Evolutionary conservation across 2,888 invertebrate species (phyloP).

Genomic region (Choreutis nemorana): DNA sequence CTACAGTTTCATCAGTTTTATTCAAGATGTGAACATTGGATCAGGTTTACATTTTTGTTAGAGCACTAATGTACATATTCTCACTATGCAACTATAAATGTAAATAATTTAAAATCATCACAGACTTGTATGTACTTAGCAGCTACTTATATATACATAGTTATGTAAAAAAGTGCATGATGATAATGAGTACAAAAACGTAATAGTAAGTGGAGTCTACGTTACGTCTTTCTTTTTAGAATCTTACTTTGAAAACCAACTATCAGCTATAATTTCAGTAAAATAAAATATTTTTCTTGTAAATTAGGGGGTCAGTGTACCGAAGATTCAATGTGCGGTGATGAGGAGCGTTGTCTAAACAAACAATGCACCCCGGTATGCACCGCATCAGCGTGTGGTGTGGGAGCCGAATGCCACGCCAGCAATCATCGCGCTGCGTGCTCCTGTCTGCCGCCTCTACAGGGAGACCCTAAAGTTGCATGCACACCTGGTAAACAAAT

Average conservation of each 20-base stretch:
- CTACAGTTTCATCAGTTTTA: too few relatives aligned
- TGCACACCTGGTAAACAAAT: conserved; percentile 64
- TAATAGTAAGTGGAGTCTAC: conserved; percentile 4
- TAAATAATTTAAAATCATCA: too few relatives aligned
- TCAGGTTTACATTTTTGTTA: too few relatives aligned
- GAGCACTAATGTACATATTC: too few relatives aligned
- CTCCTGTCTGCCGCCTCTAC: conserved; percentile 74
- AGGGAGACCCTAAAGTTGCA: conserved; percentile 83
- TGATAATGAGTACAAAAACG: too few relatives aligned
- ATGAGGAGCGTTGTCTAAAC: conserved; percentile 75
- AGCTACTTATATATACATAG: conserved; percentile 4
- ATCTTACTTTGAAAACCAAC: too few relatives aligned
- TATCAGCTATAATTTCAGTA: too few relatives aligned
- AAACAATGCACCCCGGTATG: conserved; percentile 83
- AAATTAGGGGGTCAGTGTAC: conserved; percentile 68
- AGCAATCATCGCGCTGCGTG: conserved; percentile 80
- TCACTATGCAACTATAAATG: too few relatives aligned
- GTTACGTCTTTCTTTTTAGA: too few relatives aligned
- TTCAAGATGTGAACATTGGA: too few relatives aligned
- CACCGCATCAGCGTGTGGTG: conserved; percentile 73
- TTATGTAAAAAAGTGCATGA: too few relatives aligned
- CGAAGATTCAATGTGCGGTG: conserved; percentile 75
- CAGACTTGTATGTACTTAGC: conserved; percentile 1
- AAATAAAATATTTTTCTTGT: background rate
- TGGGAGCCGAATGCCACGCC: conserved; percentile 80